Conservation (phyloP, 2,797 vertebrate genomes). For the Podarcis siculus region DNA sequence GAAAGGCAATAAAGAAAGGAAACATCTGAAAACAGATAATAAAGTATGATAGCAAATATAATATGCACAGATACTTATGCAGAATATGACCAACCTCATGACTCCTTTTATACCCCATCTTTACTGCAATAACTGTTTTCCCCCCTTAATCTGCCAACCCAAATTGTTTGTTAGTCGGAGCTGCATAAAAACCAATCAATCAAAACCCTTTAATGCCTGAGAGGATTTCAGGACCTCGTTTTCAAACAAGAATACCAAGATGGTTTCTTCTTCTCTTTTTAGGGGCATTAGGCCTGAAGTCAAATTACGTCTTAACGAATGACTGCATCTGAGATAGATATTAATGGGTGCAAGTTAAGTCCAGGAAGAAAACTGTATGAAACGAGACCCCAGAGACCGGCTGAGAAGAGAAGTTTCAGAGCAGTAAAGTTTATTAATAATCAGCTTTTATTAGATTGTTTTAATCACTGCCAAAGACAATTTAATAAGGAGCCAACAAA, state of each 20-base stretch:
- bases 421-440: slow-evolving; percentile 38
- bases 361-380: slow-evolving; percentile 9
- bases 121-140: accelerated
- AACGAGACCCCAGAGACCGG: slow-evolving; percentile 14
- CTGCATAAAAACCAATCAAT: neutral
- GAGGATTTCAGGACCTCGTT: neutral
- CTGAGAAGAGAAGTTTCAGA: slow-evolving; percentile 13
- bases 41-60: slow-evolving; percentile 7
- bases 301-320: slow-evolving; percentile 13
- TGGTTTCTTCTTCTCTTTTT: neutral
- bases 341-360: neutral
- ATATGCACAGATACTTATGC: neutral
- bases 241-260: neutral
- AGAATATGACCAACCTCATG: slow-evolving; percentile 1
- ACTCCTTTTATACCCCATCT: slow-evolving; percentile 1
- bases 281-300: neutral
- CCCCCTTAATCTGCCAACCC: neutral
- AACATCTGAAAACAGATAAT: slow-evolving; percentile 23
- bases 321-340: slow-evolving; percentile 9
- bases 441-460: slow-evolving; percentile 35
- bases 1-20: slow-evolving; percentile 24
- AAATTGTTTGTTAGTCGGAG: neutral
- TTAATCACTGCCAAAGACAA: slow-evolving; percentile 26
- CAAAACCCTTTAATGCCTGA: neutral
- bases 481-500: slow-evolving; percentile 24